phyloP scores from a whole-genome alignment of 1,140 invertebrate species.

The Mactra quadrangularis region DNA sequence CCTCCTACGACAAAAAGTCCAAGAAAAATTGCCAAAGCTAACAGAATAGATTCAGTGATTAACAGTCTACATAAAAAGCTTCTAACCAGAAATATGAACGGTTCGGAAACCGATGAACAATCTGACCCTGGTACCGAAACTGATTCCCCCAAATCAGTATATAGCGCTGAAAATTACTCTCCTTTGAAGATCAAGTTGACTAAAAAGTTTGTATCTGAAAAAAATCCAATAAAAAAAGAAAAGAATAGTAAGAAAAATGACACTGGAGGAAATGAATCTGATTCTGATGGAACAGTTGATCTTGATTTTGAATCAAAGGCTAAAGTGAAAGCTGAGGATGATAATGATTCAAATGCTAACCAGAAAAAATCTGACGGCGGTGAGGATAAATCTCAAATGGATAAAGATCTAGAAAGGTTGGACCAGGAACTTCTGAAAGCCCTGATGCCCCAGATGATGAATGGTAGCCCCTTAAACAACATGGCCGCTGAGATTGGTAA shows the following conservation, averaged over 20 bases:
- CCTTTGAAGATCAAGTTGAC: slow-evolving; percentile 53
- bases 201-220: slow-evolving; percentile 33
- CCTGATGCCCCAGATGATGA: slow-evolving; percentile 23
- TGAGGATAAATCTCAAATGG: not conserved
- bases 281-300: slow-evolving; percentile 53
- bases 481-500: not conserved
- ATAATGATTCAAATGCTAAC: not conserved
- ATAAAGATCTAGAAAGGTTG: slow-evolving; percentile 29
- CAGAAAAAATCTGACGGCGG: not conserved
- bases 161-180: slow-evolving; percentile 48
- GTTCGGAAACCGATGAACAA: slow-evolving; percentile 34
- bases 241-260: not conserved
- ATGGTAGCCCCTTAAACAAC: not conserved
- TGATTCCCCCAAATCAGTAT: slow-evolving; percentile 32
- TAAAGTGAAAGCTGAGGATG: not conserved
- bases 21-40: slow-evolving; percentile 13
- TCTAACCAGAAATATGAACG: slow-evolving; percentile 20
- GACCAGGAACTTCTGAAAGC: slow-evolving; percentile 50
- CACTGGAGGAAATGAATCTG: not conserved
- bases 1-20: not conserved
- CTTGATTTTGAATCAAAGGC: slow-evolving; percentile 35
- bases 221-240: slow-evolving; percentile 19
- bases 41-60: slow-evolving; percentile 44
- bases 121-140: slow-evolving; percentile 25
- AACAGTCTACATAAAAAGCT: slow-evolving; percentile 53